Conservation (phyloP, 2,797 vertebrate genomes). For the Amblyraja radiata region DNA sequence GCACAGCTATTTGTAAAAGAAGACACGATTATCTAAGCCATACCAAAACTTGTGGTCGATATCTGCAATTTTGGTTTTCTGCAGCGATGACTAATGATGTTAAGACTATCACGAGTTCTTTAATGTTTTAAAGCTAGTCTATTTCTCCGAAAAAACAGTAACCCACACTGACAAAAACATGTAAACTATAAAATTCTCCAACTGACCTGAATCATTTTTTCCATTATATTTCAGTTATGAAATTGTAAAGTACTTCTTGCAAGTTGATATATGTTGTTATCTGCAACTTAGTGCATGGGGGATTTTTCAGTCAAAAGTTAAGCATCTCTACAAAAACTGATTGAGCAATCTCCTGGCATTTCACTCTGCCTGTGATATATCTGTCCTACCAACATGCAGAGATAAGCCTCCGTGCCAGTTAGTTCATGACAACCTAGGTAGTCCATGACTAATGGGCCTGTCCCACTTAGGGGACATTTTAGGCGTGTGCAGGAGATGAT, state of each 20-base stretch:
- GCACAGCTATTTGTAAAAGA: background rate
- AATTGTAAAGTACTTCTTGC: background rate
- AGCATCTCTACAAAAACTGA: background rate
- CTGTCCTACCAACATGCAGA: background rate
- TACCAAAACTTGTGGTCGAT: background rate
- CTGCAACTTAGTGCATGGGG: background rate
- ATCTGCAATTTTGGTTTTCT: background rate
- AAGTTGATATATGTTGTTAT: background rate
- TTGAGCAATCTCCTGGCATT: background rate
- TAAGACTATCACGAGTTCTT: background rate
- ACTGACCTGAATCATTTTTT: slow-evolving; percentile 17
- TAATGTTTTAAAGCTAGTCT: background rate
- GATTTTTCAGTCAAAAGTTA: slow-evolving; percentile 2
- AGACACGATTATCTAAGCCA: background rate
- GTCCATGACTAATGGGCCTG: background rate
- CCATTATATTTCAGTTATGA: background rate
- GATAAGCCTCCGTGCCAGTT: background rate
- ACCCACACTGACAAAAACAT: background rate
- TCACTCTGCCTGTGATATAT: background rate
- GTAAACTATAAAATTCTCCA: background rate
- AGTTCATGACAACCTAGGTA: background rate
- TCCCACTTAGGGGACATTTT: no score
- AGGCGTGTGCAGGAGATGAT: no score
- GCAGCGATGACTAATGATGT: background rate
- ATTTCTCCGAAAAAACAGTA: background rate